Base-by-base conservation (phyloP, 2,888 invertebrate genomes). In the Meliscaeva auricollis region DNA sequence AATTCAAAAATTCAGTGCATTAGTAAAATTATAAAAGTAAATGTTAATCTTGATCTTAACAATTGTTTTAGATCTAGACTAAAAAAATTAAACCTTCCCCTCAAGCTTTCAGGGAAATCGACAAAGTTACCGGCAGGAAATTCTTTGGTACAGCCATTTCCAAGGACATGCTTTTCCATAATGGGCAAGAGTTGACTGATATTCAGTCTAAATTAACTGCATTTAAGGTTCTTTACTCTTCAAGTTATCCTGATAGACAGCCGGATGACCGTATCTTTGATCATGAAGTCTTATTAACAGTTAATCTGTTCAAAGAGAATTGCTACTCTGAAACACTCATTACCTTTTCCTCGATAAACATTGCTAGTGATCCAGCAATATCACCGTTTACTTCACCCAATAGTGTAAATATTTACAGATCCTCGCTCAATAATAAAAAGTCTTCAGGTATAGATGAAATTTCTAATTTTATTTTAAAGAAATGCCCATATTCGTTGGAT, bases 401-500 rank as follows among this genome's bases (percentile, higher is more conserved):
- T 20, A 32, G 7, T 50, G 20, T 66, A 13, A 48, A 50, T 11
- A n/a, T 20, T 3, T 30, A 15, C 5, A 44, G 62, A 62, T n/a
- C 13, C 20, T 15, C 35, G 15, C 30, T 62, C 4, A 46, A 46
- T 20, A 46, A 62, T 17, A 62, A 62, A 62, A 62, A 26, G 13
- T 62, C 44, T 1, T 9, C 62, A 20, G 46, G 46, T 15, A 35
- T 62, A 15, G 62, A 62, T 11, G 2, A 62, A 7, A 30, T 62
- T 8, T 62, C 62, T n/a, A 62, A 62, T n/a, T 46, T 26, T 15
- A 62, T 62, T 62, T 30, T 62, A 15, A 41, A 46, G 22, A 62
- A 62, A 62, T 62, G 30, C 13, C 62, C 62, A 9, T 11, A 15
- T 30, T 46, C 62, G n/a, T 22, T 46, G 26, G 62, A 62, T 8